Conservation (phyloP, 2,113 vertebrate species). For the Xiphophorus couchianus region DNA sequence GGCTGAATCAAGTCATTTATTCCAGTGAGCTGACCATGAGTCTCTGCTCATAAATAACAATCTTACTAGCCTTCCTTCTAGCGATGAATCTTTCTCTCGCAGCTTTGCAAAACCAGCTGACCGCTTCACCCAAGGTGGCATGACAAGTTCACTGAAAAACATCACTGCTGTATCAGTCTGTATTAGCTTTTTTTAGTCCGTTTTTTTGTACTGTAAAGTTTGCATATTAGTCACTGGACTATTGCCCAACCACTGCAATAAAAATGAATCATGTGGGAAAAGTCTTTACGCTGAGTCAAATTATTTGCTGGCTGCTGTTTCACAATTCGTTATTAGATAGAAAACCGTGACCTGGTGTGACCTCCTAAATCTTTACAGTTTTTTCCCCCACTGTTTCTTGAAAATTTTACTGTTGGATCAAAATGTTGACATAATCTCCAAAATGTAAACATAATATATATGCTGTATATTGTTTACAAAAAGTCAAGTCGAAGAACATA, state of each 20-base stretch:
- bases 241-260: not conserved
- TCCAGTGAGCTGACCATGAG: slow-evolving; percentile 32
- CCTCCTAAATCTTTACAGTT: not conserved
- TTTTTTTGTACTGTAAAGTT: not conserved
- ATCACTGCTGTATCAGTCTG: too few species aligned
- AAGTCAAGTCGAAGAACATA: not conserved
- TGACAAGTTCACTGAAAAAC: not conserved
- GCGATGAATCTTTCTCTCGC: slow-evolving; percentile 28
- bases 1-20: slow-evolving; percentile 64
- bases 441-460: too few species aligned
- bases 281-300: not conserved
- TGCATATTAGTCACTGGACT: not conserved
- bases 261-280: not conserved
- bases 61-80: slow-evolving; percentile 18
- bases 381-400: too few species aligned
- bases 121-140: slow-evolving; percentile 10
- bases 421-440: too few species aligned
- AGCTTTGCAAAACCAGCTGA: slow-evolving; percentile 14
- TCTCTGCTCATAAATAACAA: slow-evolving; percentile 48
- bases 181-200: too few species aligned
- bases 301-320: not conserved
- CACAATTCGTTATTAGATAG: not conserved
- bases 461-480: too few species aligned
- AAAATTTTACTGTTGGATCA: too few species aligned
- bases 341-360: not conserved